phyloP scores from a whole-genome alignment of 2,113 vertebrate species.

The Phyllostomus hastatus region DNA sequence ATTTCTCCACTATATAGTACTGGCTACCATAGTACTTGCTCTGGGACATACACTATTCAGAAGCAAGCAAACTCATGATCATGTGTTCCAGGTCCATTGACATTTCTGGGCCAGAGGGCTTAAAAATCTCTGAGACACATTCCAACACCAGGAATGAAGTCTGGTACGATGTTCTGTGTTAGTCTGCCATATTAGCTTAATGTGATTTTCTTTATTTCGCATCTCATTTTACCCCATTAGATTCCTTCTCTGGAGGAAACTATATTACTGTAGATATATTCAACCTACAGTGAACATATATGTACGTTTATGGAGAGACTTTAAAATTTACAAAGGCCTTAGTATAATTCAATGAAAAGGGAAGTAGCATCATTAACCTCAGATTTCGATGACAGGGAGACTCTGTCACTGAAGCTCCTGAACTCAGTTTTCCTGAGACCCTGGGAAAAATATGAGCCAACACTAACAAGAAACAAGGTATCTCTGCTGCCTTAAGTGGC shows the following conservation, averaged over 20 bases:
- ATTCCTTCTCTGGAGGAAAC: not conserved
- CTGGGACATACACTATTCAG: not conserved
- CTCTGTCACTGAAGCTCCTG: not conserved
- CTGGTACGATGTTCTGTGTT: not conserved
- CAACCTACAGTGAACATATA: not conserved
- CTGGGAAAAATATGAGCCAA: not conserved
- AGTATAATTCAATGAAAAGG: not conserved
- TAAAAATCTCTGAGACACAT: not conserved
- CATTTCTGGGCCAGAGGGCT: not conserved
- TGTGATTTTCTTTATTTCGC: not conserved
- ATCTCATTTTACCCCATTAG: not conserved
- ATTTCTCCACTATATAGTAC: fast-evolving
- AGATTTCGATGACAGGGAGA: not conserved
- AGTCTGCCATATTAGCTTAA: not conserved
- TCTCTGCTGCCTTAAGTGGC: not conserved
- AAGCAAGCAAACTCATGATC: not conserved
- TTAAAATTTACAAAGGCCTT: not conserved
- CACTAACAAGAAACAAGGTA: not conserved
- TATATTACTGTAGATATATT: not conserved
- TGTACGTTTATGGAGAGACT: not conserved
- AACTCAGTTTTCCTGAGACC: not conserved
- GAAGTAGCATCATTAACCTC: not conserved
- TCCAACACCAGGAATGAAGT: not conserved
- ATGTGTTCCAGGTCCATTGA: not conserved
- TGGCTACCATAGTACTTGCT: not conserved